Base-by-base conservation (phyloP, 2,888 invertebrate genomes). In the Biston stratarius region DNA sequence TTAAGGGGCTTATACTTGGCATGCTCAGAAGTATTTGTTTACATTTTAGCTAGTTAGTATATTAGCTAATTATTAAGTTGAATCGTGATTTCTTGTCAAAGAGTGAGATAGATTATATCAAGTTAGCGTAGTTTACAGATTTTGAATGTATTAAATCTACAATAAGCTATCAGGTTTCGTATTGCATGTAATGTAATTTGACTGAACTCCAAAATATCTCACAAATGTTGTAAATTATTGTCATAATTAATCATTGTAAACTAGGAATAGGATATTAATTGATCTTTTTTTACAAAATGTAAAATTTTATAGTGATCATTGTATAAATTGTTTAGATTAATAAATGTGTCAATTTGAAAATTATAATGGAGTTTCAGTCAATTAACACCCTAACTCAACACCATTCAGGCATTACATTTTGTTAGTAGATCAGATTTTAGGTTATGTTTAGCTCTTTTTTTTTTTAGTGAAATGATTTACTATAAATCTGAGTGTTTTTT, bases 311-410 rank as follows among this genome's bases (percentile, higher is more conserved):
- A 89, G 83, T 88, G 86, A 88, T 88, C 82, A 87, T 91, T 94
- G 91, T 93, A 87, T 89, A 88, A 80, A 86, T 85, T 89, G 84
- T 92, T 88, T 90, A 86, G 86, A 88, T 85, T 84, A 94, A 94
- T 94, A 94, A 94, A 94, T 87, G 88, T 89, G 82, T 87, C 86
- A 86, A 83, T 91, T 89, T 83, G 82, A 85, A 91, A 90, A 91
- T 86, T 78, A 80, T 85, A 83, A 84, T 94, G 93, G 94, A 94
- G 94, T 94, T 94, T 94, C 93, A 94, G 94, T 94, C 94, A 94
- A 92, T 93, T 93, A 93, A 92, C 93, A 93, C 93, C 93, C 93
- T 93, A 91, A 87, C 83, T 87, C 85, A 84, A 86, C 83, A 83
- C 74, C 69, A 74, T 64, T 63, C 63, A 74, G 58, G 68, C 68